These are phyloP conservation scores for Calcarius lapponicus DNA, from an alignment of 2,797 vertebrate species.

Conservation along the genomic window DNA sequence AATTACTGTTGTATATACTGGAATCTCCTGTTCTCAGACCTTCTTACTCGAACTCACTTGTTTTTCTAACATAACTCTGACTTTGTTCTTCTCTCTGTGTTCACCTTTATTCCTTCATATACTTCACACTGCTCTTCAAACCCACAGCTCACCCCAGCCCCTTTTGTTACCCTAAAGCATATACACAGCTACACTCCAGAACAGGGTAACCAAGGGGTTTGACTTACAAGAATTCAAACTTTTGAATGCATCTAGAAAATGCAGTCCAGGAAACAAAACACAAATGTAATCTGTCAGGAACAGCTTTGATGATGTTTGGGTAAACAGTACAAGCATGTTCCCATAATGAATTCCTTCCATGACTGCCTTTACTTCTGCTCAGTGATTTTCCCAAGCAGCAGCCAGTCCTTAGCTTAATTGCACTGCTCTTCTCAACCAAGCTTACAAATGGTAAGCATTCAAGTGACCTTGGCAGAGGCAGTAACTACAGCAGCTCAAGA, in stretches of 20 bases:
- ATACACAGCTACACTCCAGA: neutral
- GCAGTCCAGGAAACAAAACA: neutral
- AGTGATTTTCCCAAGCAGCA: neutral
- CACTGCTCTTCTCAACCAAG: neutral
- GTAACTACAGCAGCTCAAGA: neutral
- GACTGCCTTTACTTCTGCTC: neutral
- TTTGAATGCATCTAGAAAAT: neutral
- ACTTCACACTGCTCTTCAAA: neutral
- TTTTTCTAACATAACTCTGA: neutral
- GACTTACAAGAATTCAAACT: neutral
- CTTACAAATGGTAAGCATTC: neutral
- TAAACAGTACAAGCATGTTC: neutral
- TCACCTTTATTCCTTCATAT: neutral
- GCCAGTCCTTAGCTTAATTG: neutral
- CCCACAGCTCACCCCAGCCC: neutral
- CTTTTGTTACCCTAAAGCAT: rapidly evolving
- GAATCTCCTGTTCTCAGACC: neutral
- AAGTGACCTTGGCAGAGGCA: neutral
- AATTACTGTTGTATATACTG: neutral
- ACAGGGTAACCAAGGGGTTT: neutral
- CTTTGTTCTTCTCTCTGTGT: neutral
- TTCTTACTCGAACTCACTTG: neutral
- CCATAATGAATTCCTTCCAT: neutral
- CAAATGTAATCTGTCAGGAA: neutral
- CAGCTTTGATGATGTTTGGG: neutral